Base-by-base conservation (phyloP, 1,140 invertebrate species). In the Drosophila pruinosa region DNA sequence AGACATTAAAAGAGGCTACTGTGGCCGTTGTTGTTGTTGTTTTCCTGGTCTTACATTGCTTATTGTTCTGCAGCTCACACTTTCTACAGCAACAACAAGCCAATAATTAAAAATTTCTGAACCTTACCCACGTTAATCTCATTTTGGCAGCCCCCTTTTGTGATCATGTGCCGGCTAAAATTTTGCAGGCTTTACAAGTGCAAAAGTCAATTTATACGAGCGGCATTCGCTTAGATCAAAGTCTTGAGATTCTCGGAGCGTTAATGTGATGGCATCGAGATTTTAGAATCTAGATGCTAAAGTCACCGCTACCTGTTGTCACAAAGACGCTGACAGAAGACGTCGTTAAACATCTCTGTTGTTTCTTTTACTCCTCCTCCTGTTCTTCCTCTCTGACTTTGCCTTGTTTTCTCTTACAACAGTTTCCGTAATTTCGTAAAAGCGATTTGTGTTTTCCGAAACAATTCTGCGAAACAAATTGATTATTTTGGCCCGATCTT, bases 391-490 rank as follows among this genome's bases (percentile, higher is more conserved):
- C 36, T 72, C 21, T 26, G 31, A 14, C 39, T 45, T 7, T 28
- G 4, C 53, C 59, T 75, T 59, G 3, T 15, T 24, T 28, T 15
- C 65, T 61, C 52, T 86, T 85, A 85, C 80, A 85, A 67, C 80
- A 80, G 73, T 85, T 85, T 85, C 81, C 81, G 81, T 88, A 86
- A 86, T 86, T 80, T 75, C 72, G 59, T 62, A 71, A 82, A 82
- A 82, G 68, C 80, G 81, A 85, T 86, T 73, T 85, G 76, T 73
- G 58, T 85, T 81, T 75, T 76, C 62, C 39, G 53, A 53, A 69
- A 61, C 74, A 68, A 71, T 86, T 85, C 81, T 78, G 77, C 82
- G 81, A 88, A 86, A 74, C 81, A 64, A 86, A 86, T 86, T 86
- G 81, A 86, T 86, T 86, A 81, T 78, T 78, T 86, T 81, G 26